Evolutionary conservation across 1,140 invertebrate species (phyloP).

Genomic region (Drosophila tani): DNA sequence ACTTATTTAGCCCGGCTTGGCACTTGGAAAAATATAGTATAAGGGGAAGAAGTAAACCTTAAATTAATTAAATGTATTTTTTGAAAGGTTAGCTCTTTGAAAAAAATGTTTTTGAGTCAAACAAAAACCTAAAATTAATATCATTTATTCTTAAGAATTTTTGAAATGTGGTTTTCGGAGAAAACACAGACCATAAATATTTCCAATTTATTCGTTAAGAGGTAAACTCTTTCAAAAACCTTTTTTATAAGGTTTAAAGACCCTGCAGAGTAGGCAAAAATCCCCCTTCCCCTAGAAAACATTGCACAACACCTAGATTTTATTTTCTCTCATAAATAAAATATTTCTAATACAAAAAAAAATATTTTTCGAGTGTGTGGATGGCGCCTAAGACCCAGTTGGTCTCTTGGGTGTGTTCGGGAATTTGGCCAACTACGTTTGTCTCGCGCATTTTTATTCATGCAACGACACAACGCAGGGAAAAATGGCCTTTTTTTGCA

Average conservation of each 20-base stretch:
- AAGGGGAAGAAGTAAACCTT: too few species aligned
- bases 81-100: not conserved
- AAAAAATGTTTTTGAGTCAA: not conserved
- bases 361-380: conserved; percentile 7
- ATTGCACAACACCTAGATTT: too few species aligned
- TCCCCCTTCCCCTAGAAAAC: too few species aligned
- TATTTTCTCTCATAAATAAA: too few species aligned
- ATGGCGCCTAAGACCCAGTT: conserved; percentile 43
- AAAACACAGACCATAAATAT: too few species aligned
- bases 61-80: not conserved
- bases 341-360: not conserved
- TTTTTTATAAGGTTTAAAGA: too few species aligned
- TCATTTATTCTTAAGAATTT: too few species aligned
- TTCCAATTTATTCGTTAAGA: not conserved
- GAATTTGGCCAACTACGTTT: conserved; percentile 66
- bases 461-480: conserved; percentile 43
- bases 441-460: conserved; percentile 66
- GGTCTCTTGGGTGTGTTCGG: conserved; percentile 47
- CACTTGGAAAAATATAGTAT: conserved; percentile 1
- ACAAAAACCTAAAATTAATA: too few species aligned
- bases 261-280: too few species aligned
- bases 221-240: not conserved
- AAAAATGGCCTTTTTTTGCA: conserved; percentile 38
- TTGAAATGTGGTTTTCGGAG: too few species aligned
- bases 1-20: conserved; percentile 51